Evolutionary conservation across 2,888 invertebrate genomes (phyloP).

Genomic region (Nysson spinosus): DNA sequence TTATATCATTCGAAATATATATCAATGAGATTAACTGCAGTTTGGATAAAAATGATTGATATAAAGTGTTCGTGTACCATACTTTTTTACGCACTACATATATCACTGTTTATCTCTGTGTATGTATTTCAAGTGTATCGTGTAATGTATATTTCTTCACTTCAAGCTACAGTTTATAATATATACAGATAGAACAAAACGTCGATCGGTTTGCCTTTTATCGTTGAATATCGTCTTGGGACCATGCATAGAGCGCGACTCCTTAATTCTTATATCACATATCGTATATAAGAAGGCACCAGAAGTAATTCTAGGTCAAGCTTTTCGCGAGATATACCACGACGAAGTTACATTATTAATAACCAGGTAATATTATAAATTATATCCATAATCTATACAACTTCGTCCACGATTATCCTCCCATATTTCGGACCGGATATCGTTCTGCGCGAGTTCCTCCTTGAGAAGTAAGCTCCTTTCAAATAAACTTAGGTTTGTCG

Average conservation of each 20-base stretch:
- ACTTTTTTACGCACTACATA: background rate
- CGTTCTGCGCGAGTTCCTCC: slow-evolving; percentile 11
- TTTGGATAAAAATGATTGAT: no score
- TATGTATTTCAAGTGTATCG: slow-evolving; percentile 28
- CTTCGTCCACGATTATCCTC: slow-evolving; percentile 10
- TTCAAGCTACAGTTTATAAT: slow-evolving; percentile 47
- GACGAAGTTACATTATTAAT: slow-evolving; percentile 24
- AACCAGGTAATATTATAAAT: slow-evolving; percentile 18
- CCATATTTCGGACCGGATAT: background rate
- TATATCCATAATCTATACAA: slow-evolving; percentile 22
- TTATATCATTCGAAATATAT: no score
- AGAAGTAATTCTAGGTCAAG: slow-evolving; percentile 52
- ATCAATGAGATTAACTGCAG: no score
- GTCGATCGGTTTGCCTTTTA: slow-evolving; percentile 49
- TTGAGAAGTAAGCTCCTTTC: no score
- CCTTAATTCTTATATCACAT: slow-evolving; percentile 68
- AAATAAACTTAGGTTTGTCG: no score
- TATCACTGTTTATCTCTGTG: slow-evolving; percentile 19
- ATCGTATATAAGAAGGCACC: slow-evolving; percentile 69
- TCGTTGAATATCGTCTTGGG: slow-evolving; percentile 41
- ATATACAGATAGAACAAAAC: slow-evolving; percentile 58
- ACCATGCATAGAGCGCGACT: slow-evolving; percentile 50
- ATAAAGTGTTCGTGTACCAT: slow-evolving; percentile 5
- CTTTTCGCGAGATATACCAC: slow-evolving; percentile 21
- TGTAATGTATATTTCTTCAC: slow-evolving; percentile 43